phyloP scores from a whole-genome alignment of 2,888 invertebrate species.

The Acrocera orbiculus region DNA sequence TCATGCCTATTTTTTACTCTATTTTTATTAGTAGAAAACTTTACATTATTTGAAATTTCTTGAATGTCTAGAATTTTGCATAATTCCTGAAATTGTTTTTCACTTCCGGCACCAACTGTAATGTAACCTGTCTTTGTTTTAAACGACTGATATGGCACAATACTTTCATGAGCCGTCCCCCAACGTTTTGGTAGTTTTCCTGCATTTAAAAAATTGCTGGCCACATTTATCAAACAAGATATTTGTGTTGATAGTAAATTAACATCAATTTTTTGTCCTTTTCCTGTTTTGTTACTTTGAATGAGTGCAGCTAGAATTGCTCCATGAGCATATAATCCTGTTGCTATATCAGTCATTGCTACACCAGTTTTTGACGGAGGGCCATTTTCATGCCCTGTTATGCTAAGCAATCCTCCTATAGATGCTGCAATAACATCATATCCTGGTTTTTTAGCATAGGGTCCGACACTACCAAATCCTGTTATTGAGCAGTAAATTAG shows the following conservation, averaged over 20 bases:
- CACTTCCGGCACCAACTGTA: constrained; percentile 75
- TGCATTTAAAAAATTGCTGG: constrained; percentile 76
- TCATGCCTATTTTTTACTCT: constrained; percentile 60
- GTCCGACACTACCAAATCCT: constrained; percentile 78
- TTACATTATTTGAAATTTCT: constrained; percentile 41
- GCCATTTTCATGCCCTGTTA: constrained; percentile 71
- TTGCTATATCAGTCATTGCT: constrained; percentile 84
- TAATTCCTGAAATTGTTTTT: constrained; percentile 58
- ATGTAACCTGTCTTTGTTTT: constrained; percentile 65
- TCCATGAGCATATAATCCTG: constrained; percentile 87
- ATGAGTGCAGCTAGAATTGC: constrained; percentile 83
- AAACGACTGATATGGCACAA: constrained; percentile 90
- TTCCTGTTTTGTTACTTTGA: constrained; percentile 54
- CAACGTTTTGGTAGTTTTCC: constrained; percentile 57
- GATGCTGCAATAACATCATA: constrained; percentile 94
- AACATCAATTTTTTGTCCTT: constrained; percentile 85
- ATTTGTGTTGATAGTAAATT: constrained; percentile 87
- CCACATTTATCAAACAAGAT: constrained; percentile 73
- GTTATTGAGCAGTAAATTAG: constrained; percentile 88
- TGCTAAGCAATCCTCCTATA: constrained; percentile 72
- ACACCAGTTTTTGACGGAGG: constrained; percentile 84
- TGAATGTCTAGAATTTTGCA: constrained; percentile 44
- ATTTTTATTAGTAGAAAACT: constrained; percentile 51
- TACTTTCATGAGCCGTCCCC: constrained; percentile 89
- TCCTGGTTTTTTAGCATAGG: constrained; percentile 73